A percentile compares a stretch with the other conserved stretches of the same genome.
phyloP scores from a whole-genome alignment of 2,888 invertebrate genomes.

The Gastrophysa polygoni region DNA sequence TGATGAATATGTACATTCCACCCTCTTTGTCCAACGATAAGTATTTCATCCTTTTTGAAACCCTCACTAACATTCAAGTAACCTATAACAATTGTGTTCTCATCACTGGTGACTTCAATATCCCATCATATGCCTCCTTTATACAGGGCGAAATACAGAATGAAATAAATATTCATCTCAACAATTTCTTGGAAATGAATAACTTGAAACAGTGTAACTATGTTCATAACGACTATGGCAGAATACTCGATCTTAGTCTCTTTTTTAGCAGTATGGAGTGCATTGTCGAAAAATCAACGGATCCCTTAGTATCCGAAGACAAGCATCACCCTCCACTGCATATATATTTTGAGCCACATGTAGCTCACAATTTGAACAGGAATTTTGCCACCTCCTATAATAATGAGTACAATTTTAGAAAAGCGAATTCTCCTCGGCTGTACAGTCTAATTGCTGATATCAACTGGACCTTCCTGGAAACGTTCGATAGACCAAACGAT shows the following conservation, averaged over 20 bases:
- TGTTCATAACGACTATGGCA: not conserved
- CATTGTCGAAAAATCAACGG: not conserved
- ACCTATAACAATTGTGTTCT: not conserved
- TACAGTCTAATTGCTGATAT: not conserved
- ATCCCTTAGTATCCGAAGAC: not conserved
- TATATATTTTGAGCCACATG: not conserved
- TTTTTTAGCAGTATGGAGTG: not conserved
- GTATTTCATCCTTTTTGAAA: conserved; percentile 2
- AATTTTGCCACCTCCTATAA: not conserved
- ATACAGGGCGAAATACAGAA: not conserved
- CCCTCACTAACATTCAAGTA: conserved; percentile 6
- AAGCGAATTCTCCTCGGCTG: not conserved
- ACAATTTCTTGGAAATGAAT: not conserved
- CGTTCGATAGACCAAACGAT: not conserved
- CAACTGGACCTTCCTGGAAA: not conserved
- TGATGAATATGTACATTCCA: conserved; percentile 4
- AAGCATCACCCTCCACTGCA: not conserved
- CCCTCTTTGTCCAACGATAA: conserved; percentile 1
- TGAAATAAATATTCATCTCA: not conserved
- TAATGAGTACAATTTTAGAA: conserved; percentile 9
- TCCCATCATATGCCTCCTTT: not conserved
- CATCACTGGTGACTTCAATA: conserved; percentile 1
- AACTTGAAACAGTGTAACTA: not conserved
- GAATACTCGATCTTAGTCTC: too few relatives aligned
- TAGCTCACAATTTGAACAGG: not conserved